Conservation (phyloP, 2,888 invertebrate species). For the Timema podura region DNA sequence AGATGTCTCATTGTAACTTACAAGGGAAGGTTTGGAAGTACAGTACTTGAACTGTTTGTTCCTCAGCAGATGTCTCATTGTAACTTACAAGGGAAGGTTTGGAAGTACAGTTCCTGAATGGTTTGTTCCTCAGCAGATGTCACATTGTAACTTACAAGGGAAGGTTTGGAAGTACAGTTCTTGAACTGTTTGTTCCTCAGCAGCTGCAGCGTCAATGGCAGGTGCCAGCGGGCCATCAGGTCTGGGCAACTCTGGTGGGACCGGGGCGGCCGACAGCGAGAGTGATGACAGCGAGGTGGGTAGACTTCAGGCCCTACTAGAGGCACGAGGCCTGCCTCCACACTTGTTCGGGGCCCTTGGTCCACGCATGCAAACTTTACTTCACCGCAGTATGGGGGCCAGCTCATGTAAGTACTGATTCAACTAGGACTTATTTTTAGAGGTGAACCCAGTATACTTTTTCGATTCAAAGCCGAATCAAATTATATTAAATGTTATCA, state of each 20-base stretch:
- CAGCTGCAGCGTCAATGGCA: slow-evolving; percentile 40
- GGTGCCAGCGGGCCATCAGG: slow-evolving; percentile 46
- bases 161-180: slow-evolving; percentile 7
- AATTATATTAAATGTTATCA: no score
- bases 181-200: slow-evolving; percentile 11
- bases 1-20: no score
- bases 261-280: slow-evolving; percentile 64
- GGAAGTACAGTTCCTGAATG: slow-evolving; percentile 15
- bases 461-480: no score
- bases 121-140: slow-evolving; percentile 1
- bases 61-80: no score
- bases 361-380: slow-evolving; percentile 92
- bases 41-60: no score
- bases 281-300: slow-evolving; percentile 95
- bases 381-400: slow-evolving; percentile 91
- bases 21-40: no score
- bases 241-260: slow-evolving; percentile 44
- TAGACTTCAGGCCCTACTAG: slow-evolving; percentile 87
- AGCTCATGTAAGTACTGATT: slow-evolving; percentile 63
- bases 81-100: slow-evolving; percentile 18
- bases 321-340: slow-evolving; percentile 93
- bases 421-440: no score
- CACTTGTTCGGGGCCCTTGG: slow-evolving; percentile 94
- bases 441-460: no score
- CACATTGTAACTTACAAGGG: slow-evolving; percentile 17